Evolutionary conservation across 35 echinoderm and acorn worm species (phyloP), one percentile per base, ranked within the genome.

Genomic region (Amphiura filiformis): DNA sequence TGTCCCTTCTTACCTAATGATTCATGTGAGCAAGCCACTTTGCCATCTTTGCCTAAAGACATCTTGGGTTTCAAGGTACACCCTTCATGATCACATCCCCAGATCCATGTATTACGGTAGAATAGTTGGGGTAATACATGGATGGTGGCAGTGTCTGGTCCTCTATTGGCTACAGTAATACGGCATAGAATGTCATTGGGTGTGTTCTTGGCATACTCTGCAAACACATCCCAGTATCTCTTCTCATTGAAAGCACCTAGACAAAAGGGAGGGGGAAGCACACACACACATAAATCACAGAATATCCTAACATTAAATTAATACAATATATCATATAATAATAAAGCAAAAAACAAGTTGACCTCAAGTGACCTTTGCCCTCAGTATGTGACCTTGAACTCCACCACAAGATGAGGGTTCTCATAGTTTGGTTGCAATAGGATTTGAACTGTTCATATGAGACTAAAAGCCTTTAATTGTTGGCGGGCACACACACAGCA

Each of bases 91-190:
- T 84, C 76, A 61, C 96, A 99, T 39, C 96, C 96, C 96, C 96
- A 99, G 31, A 99, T 99, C 96, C 96, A 99, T 7, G 96, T 99
- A 57, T 98, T 99, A 12, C 96, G 85, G 38, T 85, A 99, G 90
- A 93, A 99, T 13, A 94, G 85, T 56, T 88, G 90, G 0, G 96
- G 96, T 17, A 99, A 84, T 12, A 99, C 90, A 70, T 99, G 96
- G 39, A 99, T 94, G 77, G 96, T 99, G 14, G 96, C 96, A 3
- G 96, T 83, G 30, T 99, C 96, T 13, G 96, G 93, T 13, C 96
- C 93, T 32, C 89, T 90, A 80, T 99, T 99, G 12, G 65, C 93
- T n/a, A 94, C 96, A 0, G 96, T 99, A 37, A 99, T 87, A 23
- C 87, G 86, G 80, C 96, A 94, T 13, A 99, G 87, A 34, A 99